Base-by-base conservation (phyloP, 2,113 vertebrate species). In the Lipotes vexillifer region DNA sequence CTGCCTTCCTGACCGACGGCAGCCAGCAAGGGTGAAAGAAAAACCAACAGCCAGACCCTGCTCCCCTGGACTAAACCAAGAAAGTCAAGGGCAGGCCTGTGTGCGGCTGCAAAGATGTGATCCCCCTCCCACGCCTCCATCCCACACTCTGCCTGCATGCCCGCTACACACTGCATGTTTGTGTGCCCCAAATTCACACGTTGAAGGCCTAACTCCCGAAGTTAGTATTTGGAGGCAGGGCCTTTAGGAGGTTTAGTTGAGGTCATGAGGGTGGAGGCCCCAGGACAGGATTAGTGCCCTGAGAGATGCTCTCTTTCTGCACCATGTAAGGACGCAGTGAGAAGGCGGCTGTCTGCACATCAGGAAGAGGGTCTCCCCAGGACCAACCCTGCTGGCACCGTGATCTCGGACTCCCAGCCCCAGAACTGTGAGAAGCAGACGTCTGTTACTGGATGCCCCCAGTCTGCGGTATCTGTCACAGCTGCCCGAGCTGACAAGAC, bases 251-350 rank as follows among this genome's bases (percentile, higher is more conserved):
- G 14, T 27, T 59, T 21, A 13, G 33, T 21, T 6, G 68, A 74
- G 52, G 66, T 41, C 66, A n/a, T 5, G 44, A 81, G 52, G 41
- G 20, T 49, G 44, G 52, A 36, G 44, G 4, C n/a, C 5, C 55
- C 41, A 11, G 0, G 41, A 41, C 78, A 49, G 59, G 69, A 20
- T 20, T 21, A 41, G 57, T 8, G 29, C 27, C 82, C 71, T n/a
- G 29, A 78, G n/a, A 29, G 6, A 12, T 23, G 57, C 25, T 59
- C 15, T 14, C 21, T 75, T 14, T 68, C 36, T 29, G 36, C 15
- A 1, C 61, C 15, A 0, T 0, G 7, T n/a, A 14, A 11, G 29
- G 21, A 44, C 71, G 21, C 36, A 12, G 57, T 1, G 0, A 57
- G 72, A 41, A 59, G 83, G 33, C 0, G 0, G 91, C 81, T 1